A percentile compares a stretch with the other conserved stretches of the same genome.
These are phyloP conservation scores for Trichacis sp. DNA, from an alignment of 2,888 invertebrate species.

Conservation along the genomic window DNA sequence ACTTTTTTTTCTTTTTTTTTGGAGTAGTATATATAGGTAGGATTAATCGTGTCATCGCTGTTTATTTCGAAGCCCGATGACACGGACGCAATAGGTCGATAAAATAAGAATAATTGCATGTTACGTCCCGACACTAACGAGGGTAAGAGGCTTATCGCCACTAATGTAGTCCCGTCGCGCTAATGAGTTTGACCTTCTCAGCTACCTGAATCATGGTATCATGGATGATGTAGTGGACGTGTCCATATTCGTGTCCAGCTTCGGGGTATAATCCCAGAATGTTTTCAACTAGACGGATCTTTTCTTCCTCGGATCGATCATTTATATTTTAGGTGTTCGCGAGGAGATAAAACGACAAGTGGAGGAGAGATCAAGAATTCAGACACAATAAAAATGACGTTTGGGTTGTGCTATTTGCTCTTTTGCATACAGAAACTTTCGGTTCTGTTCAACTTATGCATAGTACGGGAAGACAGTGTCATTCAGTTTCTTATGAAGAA, in stretches of 20 bases:
- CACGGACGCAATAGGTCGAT: constrained; percentile 25
- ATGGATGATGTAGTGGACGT: neutral
- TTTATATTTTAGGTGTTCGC: neutral
- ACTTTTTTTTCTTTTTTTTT: neutral
- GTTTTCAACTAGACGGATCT: constrained; percentile 4
- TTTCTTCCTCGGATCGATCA: constrained; percentile 10
- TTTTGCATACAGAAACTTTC: no score
- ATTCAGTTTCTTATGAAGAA: no score
- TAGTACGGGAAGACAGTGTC: no score
- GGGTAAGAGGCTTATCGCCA: constrained; percentile 35
- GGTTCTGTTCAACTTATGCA: no score
- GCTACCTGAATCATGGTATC: constrained; percentile 20
- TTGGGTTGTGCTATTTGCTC: no score
- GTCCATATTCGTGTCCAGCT: neutral
- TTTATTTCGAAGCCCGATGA: constrained; percentile 18
- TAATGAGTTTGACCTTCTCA: constrained; percentile 40
- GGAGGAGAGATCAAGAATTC: no score
- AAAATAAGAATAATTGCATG: constrained; percentile 34
- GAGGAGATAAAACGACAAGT: no score
- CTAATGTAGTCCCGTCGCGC: constrained; percentile 34
- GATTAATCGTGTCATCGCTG: constrained; percentile 13
- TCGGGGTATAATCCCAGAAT: constrained; percentile 17
- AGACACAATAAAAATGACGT: no score
- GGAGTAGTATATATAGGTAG: neutral
- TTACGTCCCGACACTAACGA: constrained; percentile 32